Conservation (phyloP, 2,113 vertebrate genomes). For the Isichthys henryi region DNA sequence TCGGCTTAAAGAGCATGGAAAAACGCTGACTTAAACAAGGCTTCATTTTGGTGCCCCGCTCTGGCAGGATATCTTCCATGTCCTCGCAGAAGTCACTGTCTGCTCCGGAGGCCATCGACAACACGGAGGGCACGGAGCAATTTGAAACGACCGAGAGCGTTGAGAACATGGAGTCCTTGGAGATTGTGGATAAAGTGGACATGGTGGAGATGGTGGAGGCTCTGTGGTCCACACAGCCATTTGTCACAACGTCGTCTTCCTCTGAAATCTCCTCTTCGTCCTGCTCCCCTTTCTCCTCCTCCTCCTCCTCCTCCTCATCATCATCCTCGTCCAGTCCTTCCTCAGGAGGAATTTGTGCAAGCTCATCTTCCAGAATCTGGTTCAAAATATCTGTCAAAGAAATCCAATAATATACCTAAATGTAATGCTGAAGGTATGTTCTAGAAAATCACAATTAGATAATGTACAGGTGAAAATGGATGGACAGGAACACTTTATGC, state of each 20-base stretch:
- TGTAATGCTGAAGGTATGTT: background rate
- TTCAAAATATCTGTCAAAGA: constrained; percentile 72
- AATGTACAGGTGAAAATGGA: background rate
- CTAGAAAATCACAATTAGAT: background rate
- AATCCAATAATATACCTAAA: background rate
- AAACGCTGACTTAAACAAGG: constrained; percentile 68
- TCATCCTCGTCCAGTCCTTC: constrained; percentile 19
- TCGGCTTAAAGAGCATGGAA: constrained; percentile 75
- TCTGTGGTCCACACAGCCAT: constrained; percentile 46
- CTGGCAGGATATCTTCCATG: constrained; percentile 56
- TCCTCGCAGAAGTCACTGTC: constrained; percentile 90
- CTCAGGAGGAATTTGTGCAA: constrained; percentile 29
- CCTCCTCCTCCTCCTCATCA: constrained; percentile 48
- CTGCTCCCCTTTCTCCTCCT: constrained; percentile 51
- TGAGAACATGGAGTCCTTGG: constrained; percentile 75
- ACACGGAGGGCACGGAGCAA: constrained; percentile 67
- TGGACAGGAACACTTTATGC: background rate
- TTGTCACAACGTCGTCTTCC: constrained; percentile 54
- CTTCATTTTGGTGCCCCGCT: constrained; percentile 38
- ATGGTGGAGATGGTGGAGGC: constrained; percentile 62
- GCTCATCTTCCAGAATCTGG: constrained; percentile 73
- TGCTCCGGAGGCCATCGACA: constrained; percentile 69
- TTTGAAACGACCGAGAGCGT: constrained; percentile 60
- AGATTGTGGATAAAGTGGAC: constrained; percentile 61
- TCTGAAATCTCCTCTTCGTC: constrained; percentile 63